Base-by-base conservation (phyloP, 2,888 invertebrate genomes). In the Drosophila phalerata region DNA sequence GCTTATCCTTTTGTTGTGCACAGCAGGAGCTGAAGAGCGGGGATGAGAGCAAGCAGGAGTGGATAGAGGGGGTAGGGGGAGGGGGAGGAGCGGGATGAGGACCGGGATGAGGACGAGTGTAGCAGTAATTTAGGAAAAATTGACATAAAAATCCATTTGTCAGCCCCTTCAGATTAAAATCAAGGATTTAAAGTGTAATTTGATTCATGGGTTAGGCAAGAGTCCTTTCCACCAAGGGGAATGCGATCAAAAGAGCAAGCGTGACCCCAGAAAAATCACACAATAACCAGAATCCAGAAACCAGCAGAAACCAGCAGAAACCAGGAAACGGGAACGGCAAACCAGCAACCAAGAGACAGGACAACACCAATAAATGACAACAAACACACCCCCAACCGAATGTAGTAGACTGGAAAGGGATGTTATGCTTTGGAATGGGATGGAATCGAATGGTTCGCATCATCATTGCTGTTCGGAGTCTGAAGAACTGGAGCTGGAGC, bases 161-260 rank as follows among this genome's bases (percentile, higher is more conserved):
- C 91, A 91, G 88, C 89, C 91, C 90, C 91, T 88, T 90, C 90
- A 89, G 90, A 90, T 90, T 89, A 90, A 88, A 90, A 90, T 91
- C 90, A 90, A 91, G 90, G 91, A 91, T 88, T 91, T 91, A 89
- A 91, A 91, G 81, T 89, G 91, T 91, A 91, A 91, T 91, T 91
- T 91, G 91, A 91, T 91, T 89, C 91, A 91, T 88, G 84, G 81
- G 65, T 68, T 71, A 52, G 61, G 48, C 64, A 57, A 65, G 49
- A 61, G 62, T 34, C 42, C 19, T 28, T 25, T 28, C 11, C 28
- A 11, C 52, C 38, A 53, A 13, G 43, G 62, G 63, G 55, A 64
- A 60, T 62, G 68, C 79, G 69, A 85, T 87, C 79, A 87, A 88
- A 87, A 88, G 85, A 81, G 88, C 89, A 89, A 88, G 89, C 89